Conservation (phyloP, 2,797 vertebrate species). For the Sebastolobus altivelis region DNA sequence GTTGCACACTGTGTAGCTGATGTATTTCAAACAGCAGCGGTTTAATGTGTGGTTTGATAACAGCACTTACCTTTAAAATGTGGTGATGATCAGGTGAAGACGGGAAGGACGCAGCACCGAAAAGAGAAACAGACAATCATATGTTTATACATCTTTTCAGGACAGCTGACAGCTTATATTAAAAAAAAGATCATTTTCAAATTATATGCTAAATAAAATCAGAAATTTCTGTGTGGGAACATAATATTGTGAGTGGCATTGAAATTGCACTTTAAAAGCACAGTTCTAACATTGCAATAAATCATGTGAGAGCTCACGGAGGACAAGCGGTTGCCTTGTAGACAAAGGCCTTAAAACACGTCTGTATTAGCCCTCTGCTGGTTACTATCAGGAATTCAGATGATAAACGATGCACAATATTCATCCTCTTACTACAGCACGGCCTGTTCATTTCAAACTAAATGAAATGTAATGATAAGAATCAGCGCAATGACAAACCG, state of each 20-base stretch:
- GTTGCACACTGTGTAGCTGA: slow-evolving; percentile 13
- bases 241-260: slow-evolving; percentile 14
- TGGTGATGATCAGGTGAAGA: slow-evolving; percentile 25
- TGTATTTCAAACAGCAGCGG: slow-evolving; percentile 1
- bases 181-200: not conserved
- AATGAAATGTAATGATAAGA: slow-evolving; percentile 78
- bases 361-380: slow-evolving; percentile 76
- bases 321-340: slow-evolving; percentile 37
- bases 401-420: slow-evolving; percentile 62
- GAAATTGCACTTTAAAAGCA: slow-evolving; percentile 20
- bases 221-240: not conserved
- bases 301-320: slow-evolving; percentile 21
- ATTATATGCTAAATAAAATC: slow-evolving; percentile 1
- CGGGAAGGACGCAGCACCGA: slow-evolving; percentile 34
- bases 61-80: slow-evolving; percentile 77
- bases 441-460: slow-evolving; percentile 65
- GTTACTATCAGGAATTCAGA: slow-evolving; percentile 67
- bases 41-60: slow-evolving; percentile 8
- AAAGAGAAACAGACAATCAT: slow-evolving; percentile 45
- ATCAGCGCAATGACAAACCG: slow-evolving; percentile 79
- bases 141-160: slow-evolving; percentile 8
- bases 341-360: slow-evolving; percentile 55
- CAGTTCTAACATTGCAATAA: slow-evolving; percentile 26
- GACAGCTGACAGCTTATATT: slow-evolving; percentile 30
- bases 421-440: slow-evolving; percentile 53